Evolutionary conservation across 2,888 invertebrate genomes (phyloP), one percentile per base, ranked within the genome.

Genomic region (Ophioninae sp.): DNA sequence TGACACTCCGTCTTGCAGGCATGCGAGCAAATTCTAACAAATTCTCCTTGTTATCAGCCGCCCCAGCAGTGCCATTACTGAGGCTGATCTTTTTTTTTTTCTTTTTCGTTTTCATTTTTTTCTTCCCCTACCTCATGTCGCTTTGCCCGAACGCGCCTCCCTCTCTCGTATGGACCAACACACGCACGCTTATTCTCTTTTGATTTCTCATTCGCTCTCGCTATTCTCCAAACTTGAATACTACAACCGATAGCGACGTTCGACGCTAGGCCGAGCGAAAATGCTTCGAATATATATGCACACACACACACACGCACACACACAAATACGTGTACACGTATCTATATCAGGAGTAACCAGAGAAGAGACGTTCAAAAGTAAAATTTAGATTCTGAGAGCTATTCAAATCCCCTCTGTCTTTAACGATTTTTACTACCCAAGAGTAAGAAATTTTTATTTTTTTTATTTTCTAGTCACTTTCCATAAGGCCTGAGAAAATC

Each of bases 181-280:
- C n/a, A 71, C 51, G 20, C 65, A 44, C 67, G 64, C 73, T 69
- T 44, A 23, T 61, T 63, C 59, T 75, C 63, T 80, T 65, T 75
- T 64, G 23, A 61, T 72, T 63, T 13, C 39, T 74, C 69, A 64
- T 68, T 74, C 80, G 61, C 23, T 72, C 63, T 78, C 78, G 69
- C 79, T 13, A 71, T 80, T 73, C 51, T 69, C 82, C 82, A 83
- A 82, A 78, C 86, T 81, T 71, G 69, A 85, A 81, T 77, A 72
- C 58, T 73, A 79, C 81, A 85, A 86, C 85, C 86, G 84, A 86
- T 86, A 86, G 83, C 82, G 82, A 85, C 85, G 69, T 83, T 86
- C 80, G 81, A 84, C 84, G 84, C 64, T 41, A 75, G 77, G 81
- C 79, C 79, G 68, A 77, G 76, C 74, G 64, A 67, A 82, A 80